These are phyloP conservation scores for Pseudorectes ferrugineus DNA, from an alignment of 2,113 vertebrate genomes.

Conservation along the genomic window DNA sequence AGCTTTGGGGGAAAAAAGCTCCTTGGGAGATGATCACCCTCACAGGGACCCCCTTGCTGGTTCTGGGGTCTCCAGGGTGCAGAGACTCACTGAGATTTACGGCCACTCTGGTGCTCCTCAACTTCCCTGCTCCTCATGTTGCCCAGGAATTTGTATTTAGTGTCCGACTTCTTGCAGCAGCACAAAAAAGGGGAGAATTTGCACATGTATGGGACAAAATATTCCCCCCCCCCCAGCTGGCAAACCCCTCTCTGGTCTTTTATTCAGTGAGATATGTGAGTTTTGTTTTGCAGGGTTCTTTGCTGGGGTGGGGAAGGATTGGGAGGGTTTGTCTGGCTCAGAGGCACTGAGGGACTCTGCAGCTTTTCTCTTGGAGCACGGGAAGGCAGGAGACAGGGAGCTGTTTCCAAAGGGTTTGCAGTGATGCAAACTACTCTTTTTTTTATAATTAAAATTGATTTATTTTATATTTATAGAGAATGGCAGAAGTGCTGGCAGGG, in stretches of 20 bases:
- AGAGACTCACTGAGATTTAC: neutral
- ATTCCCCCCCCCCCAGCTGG: neutral
- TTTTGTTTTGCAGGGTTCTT: neutral
- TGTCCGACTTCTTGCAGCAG: neutral
- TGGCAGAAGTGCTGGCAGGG: neutral
- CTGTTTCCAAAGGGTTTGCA: neutral
- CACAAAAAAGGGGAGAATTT: neutral
- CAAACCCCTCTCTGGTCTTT: neutral
- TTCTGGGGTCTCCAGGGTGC: neutral
- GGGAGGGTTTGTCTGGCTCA: neutral
- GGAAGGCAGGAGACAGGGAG: neutral
- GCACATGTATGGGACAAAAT: accelerated
- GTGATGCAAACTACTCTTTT: neutral
- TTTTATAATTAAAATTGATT: neutral
- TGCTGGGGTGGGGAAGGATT: neutral
- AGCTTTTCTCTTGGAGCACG: neutral
- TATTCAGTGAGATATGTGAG: neutral
- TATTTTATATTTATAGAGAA: neutral
- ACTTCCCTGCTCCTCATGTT: neutral
- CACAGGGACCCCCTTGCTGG: neutral
- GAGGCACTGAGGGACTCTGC: neutral
- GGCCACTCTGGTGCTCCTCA: neutral
- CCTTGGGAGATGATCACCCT: neutral
- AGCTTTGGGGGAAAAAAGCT: neutral
- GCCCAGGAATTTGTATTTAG: neutral